A percentile compares a stretch with the other conserved stretches of the same genome.
Conservation (phyloP, 2,113 vertebrate species). For the Miniopterus natalensis region DNA sequence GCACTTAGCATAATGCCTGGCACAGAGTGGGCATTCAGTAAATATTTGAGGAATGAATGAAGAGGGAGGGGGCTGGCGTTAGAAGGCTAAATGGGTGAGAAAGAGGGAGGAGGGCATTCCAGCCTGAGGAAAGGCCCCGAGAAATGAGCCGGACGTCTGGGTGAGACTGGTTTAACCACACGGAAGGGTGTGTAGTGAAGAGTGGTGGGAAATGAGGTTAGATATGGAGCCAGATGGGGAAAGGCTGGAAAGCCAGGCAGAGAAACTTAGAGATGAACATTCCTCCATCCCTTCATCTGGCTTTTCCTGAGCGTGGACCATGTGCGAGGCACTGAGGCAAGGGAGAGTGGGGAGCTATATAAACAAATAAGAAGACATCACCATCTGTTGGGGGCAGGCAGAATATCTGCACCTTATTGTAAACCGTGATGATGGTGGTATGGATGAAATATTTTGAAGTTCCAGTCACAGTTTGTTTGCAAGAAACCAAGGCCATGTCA, state of each 20-base stretch:
- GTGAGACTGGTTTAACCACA: constrained; percentile 79
- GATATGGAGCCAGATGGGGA: constrained; percentile 29
- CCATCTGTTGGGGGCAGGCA: background rate
- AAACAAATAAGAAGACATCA: background rate
- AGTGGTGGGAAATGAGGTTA: constrained; percentile 76
- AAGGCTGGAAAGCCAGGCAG: constrained; percentile 21
- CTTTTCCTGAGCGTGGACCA: background rate
- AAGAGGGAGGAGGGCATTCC: constrained; percentile 77
- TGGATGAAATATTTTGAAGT: background rate
- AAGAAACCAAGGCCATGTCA: background rate
- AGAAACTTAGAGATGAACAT: background rate
- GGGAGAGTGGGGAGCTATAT: background rate
- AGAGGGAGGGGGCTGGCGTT: constrained; percentile 43
- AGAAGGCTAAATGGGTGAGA: constrained; percentile 60
- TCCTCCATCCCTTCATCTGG: background rate
- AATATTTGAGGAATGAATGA: constrained; percentile 43
- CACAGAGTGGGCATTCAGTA: constrained; percentile 26
- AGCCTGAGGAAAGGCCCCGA: constrained; percentile 67
- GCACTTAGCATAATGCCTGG: background rate
- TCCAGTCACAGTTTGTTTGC: background rate
- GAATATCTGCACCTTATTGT: background rate
- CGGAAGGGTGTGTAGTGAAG: constrained; percentile 70
- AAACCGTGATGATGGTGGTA: background rate
- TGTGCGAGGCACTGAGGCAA: background rate
- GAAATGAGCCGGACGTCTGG: constrained; percentile 57